A percentile compares a stretch with the other conserved stretches of the same genome.
Evolutionary conservation across 2,797 vertebrate species (phyloP).

Genomic region (Rhabdophis nuchalis): DNA sequence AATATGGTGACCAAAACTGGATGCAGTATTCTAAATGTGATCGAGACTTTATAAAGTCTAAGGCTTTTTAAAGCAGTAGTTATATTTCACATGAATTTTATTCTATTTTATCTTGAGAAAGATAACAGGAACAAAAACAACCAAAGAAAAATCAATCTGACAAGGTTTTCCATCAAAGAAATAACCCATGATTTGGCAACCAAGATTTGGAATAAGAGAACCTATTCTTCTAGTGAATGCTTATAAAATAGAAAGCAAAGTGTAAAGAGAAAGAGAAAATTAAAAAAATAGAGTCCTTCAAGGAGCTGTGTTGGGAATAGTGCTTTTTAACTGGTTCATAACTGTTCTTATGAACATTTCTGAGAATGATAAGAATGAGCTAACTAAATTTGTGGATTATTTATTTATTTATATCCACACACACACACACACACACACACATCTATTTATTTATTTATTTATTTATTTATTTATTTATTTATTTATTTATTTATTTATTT

Average conservation of each 20-base stretch:
- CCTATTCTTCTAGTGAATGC: background rate
- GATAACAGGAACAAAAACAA: background rate
- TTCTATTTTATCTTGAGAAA: background rate
- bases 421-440: too few relatives aligned
- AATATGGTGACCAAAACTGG: background rate
- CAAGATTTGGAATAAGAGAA: background rate
- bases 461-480: background rate
- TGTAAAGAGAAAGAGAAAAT: background rate
- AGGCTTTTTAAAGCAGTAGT: background rate
- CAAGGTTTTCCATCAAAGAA: background rate
- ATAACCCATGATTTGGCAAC: background rate
- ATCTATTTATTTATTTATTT: too few relatives aligned
- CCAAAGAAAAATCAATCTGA: background rate
- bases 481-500: too few relatives aligned
- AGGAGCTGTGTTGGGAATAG: background rate
- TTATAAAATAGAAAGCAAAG: background rate
- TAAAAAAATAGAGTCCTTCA: background rate
- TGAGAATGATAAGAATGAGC: background rate
- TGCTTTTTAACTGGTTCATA: background rate
- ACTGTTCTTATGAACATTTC: background rate
- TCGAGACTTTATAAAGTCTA: background rate
- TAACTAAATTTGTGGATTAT: background rate
- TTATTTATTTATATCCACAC: too few relatives aligned
- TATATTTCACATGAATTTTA: background rate
- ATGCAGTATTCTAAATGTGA: background rate